phyloP scores from a whole-genome alignment of 2,113 vertebrate genomes.

The Cyphomyrus discorhynchus region DNA sequence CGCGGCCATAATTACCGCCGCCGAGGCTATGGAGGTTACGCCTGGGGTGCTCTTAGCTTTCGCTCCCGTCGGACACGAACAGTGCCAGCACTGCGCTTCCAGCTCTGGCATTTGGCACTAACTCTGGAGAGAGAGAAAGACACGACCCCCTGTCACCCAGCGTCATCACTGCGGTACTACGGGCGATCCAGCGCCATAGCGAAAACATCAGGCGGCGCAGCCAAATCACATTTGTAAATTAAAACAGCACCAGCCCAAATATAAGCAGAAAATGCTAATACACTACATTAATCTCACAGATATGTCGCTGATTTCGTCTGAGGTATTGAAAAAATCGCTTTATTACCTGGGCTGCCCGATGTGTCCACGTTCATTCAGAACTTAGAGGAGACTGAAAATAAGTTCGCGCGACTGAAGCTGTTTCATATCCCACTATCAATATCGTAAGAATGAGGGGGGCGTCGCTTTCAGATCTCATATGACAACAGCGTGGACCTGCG shows the following conservation, averaged over 20 bases:
- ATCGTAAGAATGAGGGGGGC: not conserved
- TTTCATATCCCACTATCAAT: conserved; percentile 39
- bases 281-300: not conserved
- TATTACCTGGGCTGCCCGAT: conserved; percentile 48
- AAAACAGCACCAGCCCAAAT: not conserved
- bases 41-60: conserved; percentile 48
- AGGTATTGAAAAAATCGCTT: not conserved
- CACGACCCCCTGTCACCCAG: not conserved
- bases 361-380: conserved; percentile 21
- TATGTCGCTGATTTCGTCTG: not conserved
- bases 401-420: conserved; percentile 20
- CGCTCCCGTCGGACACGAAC: conserved; percentile 60
- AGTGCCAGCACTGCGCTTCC: conserved; percentile 76
- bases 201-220: not conserved
- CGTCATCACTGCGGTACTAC: not conserved
- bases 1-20: conserved; percentile 70
- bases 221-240: not conserved
- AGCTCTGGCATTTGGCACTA: conserved; percentile 73
- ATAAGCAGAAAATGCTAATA: not conserved
- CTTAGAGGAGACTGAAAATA: not conserved
- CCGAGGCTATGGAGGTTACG: conserved; percentile 59
- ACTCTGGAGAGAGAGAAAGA: not conserved
- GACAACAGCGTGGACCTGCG: conserved; percentile 46
- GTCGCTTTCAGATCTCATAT: conserved; percentile 31
- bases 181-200: not conserved